A percentile compares a stretch with the other conserved stretches of the same genome.
Evolutionary conservation across 2,888 invertebrate genomes (phyloP).

Genomic region (Limnephilus auricula): DNA sequence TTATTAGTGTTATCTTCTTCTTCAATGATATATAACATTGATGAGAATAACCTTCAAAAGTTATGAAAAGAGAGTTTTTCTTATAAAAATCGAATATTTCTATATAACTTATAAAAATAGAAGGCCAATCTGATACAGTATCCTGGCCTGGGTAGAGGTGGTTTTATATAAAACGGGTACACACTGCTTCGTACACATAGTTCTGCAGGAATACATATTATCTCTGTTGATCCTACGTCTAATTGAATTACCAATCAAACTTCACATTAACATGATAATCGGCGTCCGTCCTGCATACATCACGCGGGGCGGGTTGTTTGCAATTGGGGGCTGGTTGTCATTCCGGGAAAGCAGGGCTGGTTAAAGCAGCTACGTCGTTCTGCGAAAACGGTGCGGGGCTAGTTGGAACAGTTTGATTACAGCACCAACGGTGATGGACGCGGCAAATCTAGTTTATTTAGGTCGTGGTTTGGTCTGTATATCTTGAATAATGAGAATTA

Average conservation of each 20-base stretch:
- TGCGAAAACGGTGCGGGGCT: not conserved
- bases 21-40: no score
- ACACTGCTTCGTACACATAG: not conserved
- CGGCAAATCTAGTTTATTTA: not conserved
- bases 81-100: no score
- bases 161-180: not conserved
- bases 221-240: not conserved
- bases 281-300: conserved; percentile 46
- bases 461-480: no score
- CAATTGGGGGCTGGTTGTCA: not conserved
- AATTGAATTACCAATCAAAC: conserved; percentile 61
- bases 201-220: not conserved
- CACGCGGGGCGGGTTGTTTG: conserved; percentile 13
- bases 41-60: no score
- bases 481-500: no score
- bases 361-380: not conserved
- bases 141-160: no score
- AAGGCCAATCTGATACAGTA: no score
- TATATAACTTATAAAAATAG: no score
- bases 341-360: not conserved
- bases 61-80: no score
- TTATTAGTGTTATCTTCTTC: no score
- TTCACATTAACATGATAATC: conserved; percentile 61
- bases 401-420: not conserved
- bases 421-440: not conserved